Evolutionary conservation across 2,888 invertebrate species (phyloP).

Genomic region (Ophioninae sp.): DNA sequence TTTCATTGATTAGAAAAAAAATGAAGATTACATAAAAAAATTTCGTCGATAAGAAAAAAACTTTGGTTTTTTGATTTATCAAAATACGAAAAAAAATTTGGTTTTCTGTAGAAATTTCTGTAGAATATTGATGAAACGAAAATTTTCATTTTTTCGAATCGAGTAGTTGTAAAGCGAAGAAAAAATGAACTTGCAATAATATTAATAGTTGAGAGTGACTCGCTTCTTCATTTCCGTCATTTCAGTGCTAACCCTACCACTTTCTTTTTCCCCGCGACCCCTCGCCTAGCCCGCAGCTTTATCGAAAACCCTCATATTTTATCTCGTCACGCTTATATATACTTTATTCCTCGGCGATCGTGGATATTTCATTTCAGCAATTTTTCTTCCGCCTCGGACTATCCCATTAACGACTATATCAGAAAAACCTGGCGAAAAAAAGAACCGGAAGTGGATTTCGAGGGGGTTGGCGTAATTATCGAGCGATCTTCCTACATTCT

Average conservation of each 20-base stretch:
- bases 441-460: background rate
- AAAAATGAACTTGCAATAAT: background rate
- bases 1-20: too few relatives aligned
- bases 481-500: background rate
- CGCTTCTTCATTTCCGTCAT: background rate
- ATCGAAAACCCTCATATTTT: constrained; percentile 6
- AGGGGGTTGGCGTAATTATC: background rate
- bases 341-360: constrained; percentile 3
- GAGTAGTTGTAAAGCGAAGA: constrained; percentile 7
- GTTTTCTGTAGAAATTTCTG: too few relatives aligned
- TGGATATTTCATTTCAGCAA: constrained; percentile 31
- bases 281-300: background rate
- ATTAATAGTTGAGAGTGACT: constrained; percentile 36
- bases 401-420: background rate
- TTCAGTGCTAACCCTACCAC: background rate
- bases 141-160: background rate
- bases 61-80: too few relatives aligned
- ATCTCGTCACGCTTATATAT: constrained; percentile 1
- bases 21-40: too few relatives aligned
- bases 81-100: too few relatives aligned
- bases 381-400: constrained; percentile 13
- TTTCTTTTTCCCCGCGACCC: background rate
- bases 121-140: too few relatives aligned
- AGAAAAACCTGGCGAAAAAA: background rate
- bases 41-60: too few relatives aligned